phyloP scores from a whole-genome alignment of 23 tunicate genomes.

The Halocynthia aurantium region DNA sequence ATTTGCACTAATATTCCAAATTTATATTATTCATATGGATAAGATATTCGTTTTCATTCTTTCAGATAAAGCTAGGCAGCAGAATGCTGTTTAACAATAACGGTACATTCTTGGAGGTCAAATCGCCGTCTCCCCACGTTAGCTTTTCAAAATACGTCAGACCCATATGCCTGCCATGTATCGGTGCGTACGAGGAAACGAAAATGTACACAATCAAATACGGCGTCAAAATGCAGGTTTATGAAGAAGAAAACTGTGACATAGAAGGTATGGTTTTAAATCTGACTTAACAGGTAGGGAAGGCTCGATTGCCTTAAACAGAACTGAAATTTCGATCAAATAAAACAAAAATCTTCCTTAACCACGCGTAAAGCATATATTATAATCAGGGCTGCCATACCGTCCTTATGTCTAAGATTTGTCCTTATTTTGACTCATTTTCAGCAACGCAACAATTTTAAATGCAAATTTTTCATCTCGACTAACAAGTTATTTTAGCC shows the following conservation, averaged over 20 bases:
- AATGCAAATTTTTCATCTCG: too few relatives aligned
- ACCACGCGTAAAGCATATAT: neutral
- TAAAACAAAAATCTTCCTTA: neutral
- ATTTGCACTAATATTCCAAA: too few relatives aligned
- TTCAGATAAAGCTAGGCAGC: neutral
- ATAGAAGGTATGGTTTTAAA: conserved; percentile 15
- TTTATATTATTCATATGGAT: too few relatives aligned
- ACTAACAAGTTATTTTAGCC: too few relatives aligned
- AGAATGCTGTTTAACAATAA: neutral
- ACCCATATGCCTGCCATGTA: conserved; percentile 50
- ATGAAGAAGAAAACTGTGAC: conserved; percentile 7
- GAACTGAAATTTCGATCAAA: neutral
- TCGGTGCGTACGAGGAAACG: conserved; percentile 6
- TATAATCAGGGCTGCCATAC: too few relatives aligned
- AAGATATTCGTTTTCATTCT: too few relatives aligned
- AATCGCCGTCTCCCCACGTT: neutral
- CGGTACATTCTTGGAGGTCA: neutral
- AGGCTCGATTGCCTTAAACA: too few relatives aligned
- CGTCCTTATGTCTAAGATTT: too few relatives aligned
- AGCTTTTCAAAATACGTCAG: conserved; percentile 10
- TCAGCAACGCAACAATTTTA: too few relatives aligned
- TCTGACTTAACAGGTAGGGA: too few relatives aligned
- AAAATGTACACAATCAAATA: neutral
- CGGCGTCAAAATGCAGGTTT: conserved; percentile 1
- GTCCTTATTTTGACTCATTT: too few relatives aligned